Evolutionary conservation across 2,888 invertebrate genomes (phyloP), one percentile per base, ranked within the genome.

Genomic region (Ctenicera cuprea): DNA sequence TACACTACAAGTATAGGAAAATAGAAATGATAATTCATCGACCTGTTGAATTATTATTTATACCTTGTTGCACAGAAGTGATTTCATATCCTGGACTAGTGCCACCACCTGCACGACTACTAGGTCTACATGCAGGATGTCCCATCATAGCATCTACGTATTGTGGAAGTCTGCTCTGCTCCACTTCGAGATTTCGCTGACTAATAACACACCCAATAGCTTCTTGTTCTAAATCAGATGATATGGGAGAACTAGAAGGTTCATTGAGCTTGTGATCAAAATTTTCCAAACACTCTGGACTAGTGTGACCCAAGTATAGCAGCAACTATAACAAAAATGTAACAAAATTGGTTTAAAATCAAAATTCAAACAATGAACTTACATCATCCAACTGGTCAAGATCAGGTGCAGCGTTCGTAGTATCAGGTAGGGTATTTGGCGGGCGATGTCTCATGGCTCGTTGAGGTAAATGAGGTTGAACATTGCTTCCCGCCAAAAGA

Each of bases 371-470:
- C 5, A 3, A 3, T 26, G 26, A 66, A 87, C 91, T 89, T 89
- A 97, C 96, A 88, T 97, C 97, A 87, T 97, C 96, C 70, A 98
- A 87, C 86, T 97, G 97, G 88, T 98, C 97, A 87, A 96, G 91
- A 85, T 96, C 95, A 0, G 95, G 93, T 0, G 95, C 94, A 41
- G 94, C 92, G 83, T 95, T 95, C 75, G 93, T 92, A 77, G 92
- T 92, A 74, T 94, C 92, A 0, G 97, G 97, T 74, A 97, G 87
- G 72, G 95, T 88, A 75, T 94, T 92, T 0, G 94, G 92, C 0
- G 94, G 93, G 1, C 94, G 89, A 85, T 93, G 93, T 26, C 94
- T 87, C 84, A 94, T 88, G 0, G 93, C 93, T 76, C 92, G 90
- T 63, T 93, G 90, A 0, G 95, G 94, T 61, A 87, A 79, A 76